Evolutionary conservation across 1,140 invertebrate species (phyloP), one percentile per base, ranked within the genome.

Genomic region (Panagrolaimus sp.): DNA sequence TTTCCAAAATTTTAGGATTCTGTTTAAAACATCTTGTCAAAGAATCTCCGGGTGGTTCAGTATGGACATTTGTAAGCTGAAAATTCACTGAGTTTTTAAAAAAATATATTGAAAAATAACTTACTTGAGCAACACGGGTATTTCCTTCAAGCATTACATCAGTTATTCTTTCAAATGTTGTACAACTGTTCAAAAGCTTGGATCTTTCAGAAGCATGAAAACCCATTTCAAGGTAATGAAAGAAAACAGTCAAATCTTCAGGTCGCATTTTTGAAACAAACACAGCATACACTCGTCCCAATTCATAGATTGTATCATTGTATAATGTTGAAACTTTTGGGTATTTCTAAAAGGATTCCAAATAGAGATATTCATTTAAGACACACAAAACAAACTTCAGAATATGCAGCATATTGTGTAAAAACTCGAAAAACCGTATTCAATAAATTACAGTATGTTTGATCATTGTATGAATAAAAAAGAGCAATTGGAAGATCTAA

Each of bases 401-500:
- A 26, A 28, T 58, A 58, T 28, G 5, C 21, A 21, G 52, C 52
- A 58, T 21, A 58, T 12, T 17, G 1, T 21, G 52, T 58, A 26
- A 58, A 58, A 21, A 58, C 10, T 12, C 17, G 52, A 21, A 58
- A 58, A 12, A 58, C 52, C 0, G 52, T 58, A 58, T 58, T 28
- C 10, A 28, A 12, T 28, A 58, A 26, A 28, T 58, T 58, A 10
- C 28, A 26, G 52, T 26, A 58, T 21, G 52, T 58, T 1, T 28
- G 52, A 58, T 58, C 52, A 21, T 58, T 58, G 17, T 58, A 58
- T 12, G 52, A 26, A 28, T 58, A 58, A 14, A 58, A 58, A 21
- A 58, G n/a, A 2, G 21, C 52, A 21, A 58, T 12, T 21, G 52
- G 52, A 21, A 58, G 17, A 24, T 58, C 32, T 38, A 38, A 38